Conservation (phyloP, 2,888 invertebrate species). For the Himalopsyche tibetana region DNA sequence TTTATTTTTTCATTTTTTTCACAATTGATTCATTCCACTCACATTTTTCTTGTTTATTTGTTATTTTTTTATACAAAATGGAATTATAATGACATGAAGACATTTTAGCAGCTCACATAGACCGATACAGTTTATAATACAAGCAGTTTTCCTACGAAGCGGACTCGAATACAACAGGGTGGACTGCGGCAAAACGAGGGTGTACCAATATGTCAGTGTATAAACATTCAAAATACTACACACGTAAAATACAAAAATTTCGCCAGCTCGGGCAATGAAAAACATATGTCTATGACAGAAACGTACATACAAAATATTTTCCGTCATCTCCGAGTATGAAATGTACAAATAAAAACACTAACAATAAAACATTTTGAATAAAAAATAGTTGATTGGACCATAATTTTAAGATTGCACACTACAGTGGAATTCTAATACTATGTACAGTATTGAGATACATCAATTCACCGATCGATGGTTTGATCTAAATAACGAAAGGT, state of each 20-base stretch:
- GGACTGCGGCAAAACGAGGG: conserved; percentile 60
- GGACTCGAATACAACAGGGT: conserved; percentile 64
- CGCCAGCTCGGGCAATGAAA: conserved; percentile 57
- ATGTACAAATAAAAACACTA: not conserved
- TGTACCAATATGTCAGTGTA: conserved; percentile 56
- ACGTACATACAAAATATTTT: conserved; percentile 40
- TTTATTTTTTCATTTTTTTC: conserved; percentile 63
- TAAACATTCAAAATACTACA: conserved; percentile 65
- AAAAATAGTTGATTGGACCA: not conserved
- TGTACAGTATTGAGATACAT: no score
- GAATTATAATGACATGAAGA: conserved; percentile 63
- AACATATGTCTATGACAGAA: conserved; percentile 56
- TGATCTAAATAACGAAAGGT: no score
- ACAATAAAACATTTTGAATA: not conserved
- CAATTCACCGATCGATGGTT: no score
- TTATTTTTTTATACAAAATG: conserved; percentile 62
- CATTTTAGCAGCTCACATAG: conserved; percentile 63
- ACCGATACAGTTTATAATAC: conserved; percentile 63
- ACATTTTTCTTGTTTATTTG: conserved; percentile 53
- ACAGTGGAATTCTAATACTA: not conserved
- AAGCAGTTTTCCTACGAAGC: conserved; percentile 65
- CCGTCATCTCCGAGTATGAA: not conserved
- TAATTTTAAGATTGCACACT: not conserved
- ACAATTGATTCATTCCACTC: conserved; percentile 59
- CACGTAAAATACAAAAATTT: conserved; percentile 64